Conservation (phyloP, 2,797 vertebrate species). For the Coranthus polyacanthus region DNA sequence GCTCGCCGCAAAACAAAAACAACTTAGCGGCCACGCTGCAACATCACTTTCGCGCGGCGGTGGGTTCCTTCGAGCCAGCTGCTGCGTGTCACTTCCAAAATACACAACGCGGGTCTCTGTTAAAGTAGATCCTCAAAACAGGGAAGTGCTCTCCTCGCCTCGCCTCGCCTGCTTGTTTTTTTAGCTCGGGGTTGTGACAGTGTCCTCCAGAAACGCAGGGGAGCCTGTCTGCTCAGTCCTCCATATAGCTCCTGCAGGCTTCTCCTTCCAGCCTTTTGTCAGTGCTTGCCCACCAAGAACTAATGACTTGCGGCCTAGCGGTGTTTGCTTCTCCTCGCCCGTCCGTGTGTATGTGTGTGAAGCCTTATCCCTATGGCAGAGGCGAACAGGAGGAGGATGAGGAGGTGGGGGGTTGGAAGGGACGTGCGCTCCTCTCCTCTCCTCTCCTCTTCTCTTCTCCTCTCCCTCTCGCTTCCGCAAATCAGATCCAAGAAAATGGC, state of each 20-base stretch:
- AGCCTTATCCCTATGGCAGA: slow-evolving; percentile 63
- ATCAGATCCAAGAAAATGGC: slow-evolving; percentile 65
- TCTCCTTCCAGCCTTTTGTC: slow-evolving; percentile 77
- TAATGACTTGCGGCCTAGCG: slow-evolving; percentile 81
- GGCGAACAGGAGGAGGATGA: slow-evolving; percentile 52
- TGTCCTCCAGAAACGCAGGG: slow-evolving; percentile 28
- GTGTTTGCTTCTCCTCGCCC: slow-evolving; percentile 54
- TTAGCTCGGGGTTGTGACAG: slow-evolving; percentile 43
- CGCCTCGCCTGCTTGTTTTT: slow-evolving; percentile 37
- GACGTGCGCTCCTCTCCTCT: slow-evolving; percentile 51
- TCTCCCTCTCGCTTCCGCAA: slow-evolving; percentile 52
- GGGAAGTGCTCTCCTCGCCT: slow-evolving; percentile 66
- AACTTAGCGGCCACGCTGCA: slow-evolving; percentile 22
- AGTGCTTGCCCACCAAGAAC: slow-evolving; percentile 77
- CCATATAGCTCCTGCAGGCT: slow-evolving; percentile 50
- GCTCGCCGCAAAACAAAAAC: slow-evolving; percentile 18
- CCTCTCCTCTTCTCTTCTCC: slow-evolving; percentile 3
- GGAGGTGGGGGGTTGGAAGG: slow-evolving; percentile 41
- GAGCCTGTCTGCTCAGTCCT: slow-evolving; percentile 43
- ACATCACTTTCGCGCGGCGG: slow-evolving; percentile 21
- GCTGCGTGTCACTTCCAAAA: slow-evolving; percentile 36
- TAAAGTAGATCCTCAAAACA: slow-evolving; percentile 43
- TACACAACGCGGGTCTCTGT: slow-evolving; percentile 15
- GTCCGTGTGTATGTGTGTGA: slow-evolving; percentile 38
- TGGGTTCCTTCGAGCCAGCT: too few relatives aligned